Conservation (phyloP, 2,888 invertebrate species). For the Ophioninae sp. region DNA sequence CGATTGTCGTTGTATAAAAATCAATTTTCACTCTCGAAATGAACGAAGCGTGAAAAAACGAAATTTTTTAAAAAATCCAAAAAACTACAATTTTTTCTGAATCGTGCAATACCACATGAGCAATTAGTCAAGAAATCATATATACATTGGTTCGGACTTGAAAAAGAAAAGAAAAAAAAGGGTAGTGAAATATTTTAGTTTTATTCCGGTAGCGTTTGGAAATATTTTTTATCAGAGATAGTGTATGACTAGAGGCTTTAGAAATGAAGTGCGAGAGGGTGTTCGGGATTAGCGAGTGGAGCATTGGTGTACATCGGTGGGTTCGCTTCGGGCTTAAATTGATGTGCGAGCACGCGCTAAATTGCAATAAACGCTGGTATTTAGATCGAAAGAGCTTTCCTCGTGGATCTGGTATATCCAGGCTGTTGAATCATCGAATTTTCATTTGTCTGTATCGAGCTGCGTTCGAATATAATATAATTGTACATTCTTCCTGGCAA, state of each 20-base stretch:
- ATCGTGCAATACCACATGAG: too few species aligned
- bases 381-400: slow-evolving; percentile 26
- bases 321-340: slow-evolving; percentile 33
- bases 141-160: neutral
- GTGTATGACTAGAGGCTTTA: slow-evolving; percentile 18
- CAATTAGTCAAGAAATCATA: neutral
- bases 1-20: too few species aligned
- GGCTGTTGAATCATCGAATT: slow-evolving; percentile 20
- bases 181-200: slow-evolving; percentile 3
- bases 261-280: slow-evolving; percentile 8
- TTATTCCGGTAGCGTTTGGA: neutral
- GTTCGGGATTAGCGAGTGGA: slow-evolving; percentile 24
- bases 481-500: neutral
- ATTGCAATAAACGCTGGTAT: slow-evolving; percentile 43
- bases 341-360: slow-evolving; percentile 49
- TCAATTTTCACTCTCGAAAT: too few species aligned
- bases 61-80: too few species aligned
- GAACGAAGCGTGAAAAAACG: too few species aligned
- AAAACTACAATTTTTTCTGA: too few species aligned
- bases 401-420: slow-evolving; percentile 12
- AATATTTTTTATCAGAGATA: slow-evolving; percentile 24
- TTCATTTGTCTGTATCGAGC: slow-evolving; percentile 18
- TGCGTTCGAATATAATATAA: slow-evolving; percentile 26
- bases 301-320: neutral
- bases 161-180: too few species aligned